Percentiles rank a stretch among this genome's conserved stretches.
phyloP scores from a whole-genome alignment of 2,113 vertebrate genomes.

The Laterallus jamaicensis region DNA sequence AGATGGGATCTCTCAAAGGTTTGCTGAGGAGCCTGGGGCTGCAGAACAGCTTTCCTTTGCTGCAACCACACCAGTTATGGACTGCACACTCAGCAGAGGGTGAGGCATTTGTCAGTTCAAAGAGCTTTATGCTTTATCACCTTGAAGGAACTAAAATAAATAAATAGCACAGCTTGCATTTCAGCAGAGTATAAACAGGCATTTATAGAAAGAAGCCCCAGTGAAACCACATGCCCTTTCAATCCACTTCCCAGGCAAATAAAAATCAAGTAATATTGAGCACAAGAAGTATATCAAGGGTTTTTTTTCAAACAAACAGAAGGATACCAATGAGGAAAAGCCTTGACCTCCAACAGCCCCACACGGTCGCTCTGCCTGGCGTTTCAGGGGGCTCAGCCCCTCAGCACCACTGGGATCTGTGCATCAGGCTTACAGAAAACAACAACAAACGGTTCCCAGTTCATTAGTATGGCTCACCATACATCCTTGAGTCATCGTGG shows the following conservation, averaged over 20 bases:
- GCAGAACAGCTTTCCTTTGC: background rate
- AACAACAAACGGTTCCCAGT: background rate
- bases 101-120: background rate
- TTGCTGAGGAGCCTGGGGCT: background rate
- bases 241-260: conserved; percentile 40
- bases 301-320: conserved; percentile 19
- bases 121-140: background rate
- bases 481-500: background rate
- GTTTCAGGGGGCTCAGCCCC: background rate
- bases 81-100: background rate
- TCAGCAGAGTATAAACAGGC: background rate
- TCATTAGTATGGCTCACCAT: background rate
- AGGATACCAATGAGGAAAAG: background rate
- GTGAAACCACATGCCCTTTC: conserved; percentile 42
- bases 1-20: background rate
- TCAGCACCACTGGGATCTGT: rapidly evolving
- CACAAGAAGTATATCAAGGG: background rate
- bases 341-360: background rate
- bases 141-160: conserved; percentile 39
- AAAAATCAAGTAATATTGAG: background rate
- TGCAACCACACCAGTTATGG: background rate
- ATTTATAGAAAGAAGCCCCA: conserved; percentile 37
- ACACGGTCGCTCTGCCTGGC: rapidly evolving
- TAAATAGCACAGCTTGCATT: background rate
- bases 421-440: background rate